phyloP scores from a whole-genome alignment of 2,888 invertebrate genomes.

The Drosophila borealis region DNA sequence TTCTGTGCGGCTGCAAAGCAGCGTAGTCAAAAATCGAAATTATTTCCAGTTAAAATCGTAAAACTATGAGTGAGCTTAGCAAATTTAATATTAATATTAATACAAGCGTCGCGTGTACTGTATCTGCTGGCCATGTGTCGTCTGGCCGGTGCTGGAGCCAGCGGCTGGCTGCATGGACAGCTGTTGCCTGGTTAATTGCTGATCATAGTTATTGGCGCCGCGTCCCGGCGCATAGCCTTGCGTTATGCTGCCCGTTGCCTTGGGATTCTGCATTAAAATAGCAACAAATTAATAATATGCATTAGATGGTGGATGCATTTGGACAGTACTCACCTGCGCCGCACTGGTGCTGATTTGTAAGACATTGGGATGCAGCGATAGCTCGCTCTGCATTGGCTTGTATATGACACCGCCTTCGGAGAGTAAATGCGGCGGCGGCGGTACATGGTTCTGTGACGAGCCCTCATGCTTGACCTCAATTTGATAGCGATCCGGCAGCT shows the following conservation, averaged over 20 bases:
- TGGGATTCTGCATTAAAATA: constrained; percentile 86
- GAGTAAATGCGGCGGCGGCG: constrained; percentile 77
- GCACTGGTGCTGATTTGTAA: constrained; percentile 81
- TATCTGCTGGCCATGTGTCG: constrained; percentile 74
- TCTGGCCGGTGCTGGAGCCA: constrained; percentile 64
- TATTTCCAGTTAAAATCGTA: constrained; percentile 60
- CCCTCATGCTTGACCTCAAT: constrained; percentile 83
- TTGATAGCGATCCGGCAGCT: constrained; percentile 83
- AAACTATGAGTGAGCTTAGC: constrained; percentile 61
- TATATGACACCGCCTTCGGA: constrained; percentile 83
- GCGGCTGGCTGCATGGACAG: constrained; percentile 75
- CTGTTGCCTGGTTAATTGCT: constrained; percentile 79
- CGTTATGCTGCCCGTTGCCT: constrained; percentile 93
- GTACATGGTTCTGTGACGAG: constrained; percentile 69
- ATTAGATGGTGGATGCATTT: background rate
- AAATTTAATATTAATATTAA: constrained; percentile 51
- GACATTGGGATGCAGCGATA: constrained; percentile 83
- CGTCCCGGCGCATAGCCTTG: constrained; percentile 93
- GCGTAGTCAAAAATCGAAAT: constrained; percentile 52
- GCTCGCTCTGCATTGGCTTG: constrained; percentile 81
- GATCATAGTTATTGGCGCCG: constrained; percentile 78
- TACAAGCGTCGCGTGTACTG: constrained; percentile 81
- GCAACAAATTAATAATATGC: background rate
- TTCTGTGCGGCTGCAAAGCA: constrained; percentile 52
- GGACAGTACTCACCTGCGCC: constrained; percentile 63